phyloP scores from a whole-genome alignment of 2,888 invertebrate species.

The Celastrina argiolus region DNA sequence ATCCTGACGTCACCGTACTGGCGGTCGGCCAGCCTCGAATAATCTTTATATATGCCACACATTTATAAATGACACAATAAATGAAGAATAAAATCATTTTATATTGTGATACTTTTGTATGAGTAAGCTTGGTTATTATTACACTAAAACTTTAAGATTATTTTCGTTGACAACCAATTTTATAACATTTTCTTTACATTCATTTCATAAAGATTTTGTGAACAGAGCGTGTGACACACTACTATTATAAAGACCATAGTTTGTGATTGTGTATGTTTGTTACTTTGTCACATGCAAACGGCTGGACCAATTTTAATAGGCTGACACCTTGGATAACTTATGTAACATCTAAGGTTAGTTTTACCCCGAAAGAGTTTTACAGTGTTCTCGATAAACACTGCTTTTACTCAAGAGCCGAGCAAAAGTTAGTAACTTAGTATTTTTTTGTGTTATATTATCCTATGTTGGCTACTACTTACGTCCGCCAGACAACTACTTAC shows the following conservation, averaged over 20 bases:
- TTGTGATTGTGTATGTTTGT: no score
- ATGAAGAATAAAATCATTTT: conserved; percentile 20
- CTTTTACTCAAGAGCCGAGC: no score
- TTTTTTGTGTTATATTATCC: no score
- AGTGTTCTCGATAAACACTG: no score
- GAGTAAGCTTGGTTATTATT: not conserved
- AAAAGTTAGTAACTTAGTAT: no score
- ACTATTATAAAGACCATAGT: not conserved
- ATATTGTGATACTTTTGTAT: conserved; percentile 11
- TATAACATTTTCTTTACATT: not conserved
- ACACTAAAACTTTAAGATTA: not conserved
- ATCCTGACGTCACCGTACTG: conserved; percentile 69
- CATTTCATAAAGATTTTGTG: not conserved
- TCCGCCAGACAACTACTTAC: no score
- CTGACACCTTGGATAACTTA: no score
- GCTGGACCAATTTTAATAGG: no score
- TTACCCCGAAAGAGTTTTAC: no score
- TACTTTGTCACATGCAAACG: no score
- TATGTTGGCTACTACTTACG: no score
- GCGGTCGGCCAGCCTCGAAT: conserved; percentile 55
- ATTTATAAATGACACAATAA: conserved; percentile 10
- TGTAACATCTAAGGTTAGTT: no score
- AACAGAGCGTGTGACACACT: not conserved
- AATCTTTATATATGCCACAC: conserved; percentile 51
- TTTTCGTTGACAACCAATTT: not conserved